Percentiles rank a stretch among this genome's conserved stretches.
Conservation (phyloP, 2,797 vertebrate species). For the Spinus olivaceus region DNA sequence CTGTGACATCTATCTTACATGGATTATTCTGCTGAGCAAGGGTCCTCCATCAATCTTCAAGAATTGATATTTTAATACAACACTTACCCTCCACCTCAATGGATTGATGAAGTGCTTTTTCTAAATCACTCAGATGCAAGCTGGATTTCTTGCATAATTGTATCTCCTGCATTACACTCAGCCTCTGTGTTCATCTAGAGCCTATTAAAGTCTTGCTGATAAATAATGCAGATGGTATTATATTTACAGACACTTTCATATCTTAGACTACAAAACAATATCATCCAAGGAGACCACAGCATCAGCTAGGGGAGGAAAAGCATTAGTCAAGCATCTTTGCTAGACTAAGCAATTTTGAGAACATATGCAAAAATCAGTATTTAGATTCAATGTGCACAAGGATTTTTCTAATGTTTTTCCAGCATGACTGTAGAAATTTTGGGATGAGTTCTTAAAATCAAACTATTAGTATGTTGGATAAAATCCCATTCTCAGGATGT, state of each 20-base stretch:
- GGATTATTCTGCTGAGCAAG: neutral
- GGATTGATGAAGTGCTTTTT: neutral
- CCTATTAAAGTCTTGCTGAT: neutral
- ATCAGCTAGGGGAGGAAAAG: neutral
- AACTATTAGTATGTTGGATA: neutral
- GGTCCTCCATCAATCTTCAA: neutral
- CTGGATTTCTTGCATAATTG: neutral
- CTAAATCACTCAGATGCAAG: neutral
- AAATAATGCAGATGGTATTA: neutral
- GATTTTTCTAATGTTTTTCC: neutral
- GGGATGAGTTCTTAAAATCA: neutral
- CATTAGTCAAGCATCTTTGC: neutral
- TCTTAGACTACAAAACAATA: neutral
- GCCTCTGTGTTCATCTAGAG: neutral
- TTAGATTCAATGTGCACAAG: neutral
- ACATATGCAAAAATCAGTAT: neutral
- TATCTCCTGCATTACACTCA: neutral
- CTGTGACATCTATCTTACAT: neutral
- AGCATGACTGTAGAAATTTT: neutral
- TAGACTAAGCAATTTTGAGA: neutral
- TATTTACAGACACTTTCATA: neutral
- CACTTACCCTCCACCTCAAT: neutral
- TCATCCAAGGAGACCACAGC: neutral
- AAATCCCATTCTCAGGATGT: neutral
- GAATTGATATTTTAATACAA: neutral